phyloP scores from a whole-genome alignment of 1,140 invertebrate genomes.

The Aethina tumida region DNA sequence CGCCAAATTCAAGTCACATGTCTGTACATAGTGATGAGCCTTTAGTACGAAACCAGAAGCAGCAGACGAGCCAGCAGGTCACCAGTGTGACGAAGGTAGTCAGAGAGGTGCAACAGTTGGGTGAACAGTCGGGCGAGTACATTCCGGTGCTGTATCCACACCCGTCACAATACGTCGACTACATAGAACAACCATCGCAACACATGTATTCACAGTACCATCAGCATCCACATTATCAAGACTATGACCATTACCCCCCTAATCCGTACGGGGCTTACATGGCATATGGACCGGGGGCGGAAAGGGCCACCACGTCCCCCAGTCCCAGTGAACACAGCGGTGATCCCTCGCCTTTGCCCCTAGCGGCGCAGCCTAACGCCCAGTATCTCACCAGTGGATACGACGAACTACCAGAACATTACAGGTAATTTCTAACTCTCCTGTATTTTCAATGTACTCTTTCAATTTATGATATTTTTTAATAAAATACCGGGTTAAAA shows the following conservation, averaged over 20 bases:
- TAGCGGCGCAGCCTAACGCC: constrained; percentile 32
- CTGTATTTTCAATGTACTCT: neutral
- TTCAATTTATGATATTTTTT: neutral
- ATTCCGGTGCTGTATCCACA: constrained; percentile 35
- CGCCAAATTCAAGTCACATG: constrained; percentile 40
- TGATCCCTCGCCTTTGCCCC: constrained; percentile 45
- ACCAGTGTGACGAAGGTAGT: constrained; percentile 48
- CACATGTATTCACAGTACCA: constrained; percentile 38
- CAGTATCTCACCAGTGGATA: constrained; percentile 37
- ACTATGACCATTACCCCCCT: constrained; percentile 50
- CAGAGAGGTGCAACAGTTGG: constrained; percentile 45
- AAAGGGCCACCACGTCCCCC: constrained; percentile 46
- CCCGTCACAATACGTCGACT: constrained; percentile 35
- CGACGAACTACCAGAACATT: constrained; percentile 56
- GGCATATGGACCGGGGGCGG: constrained; percentile 35
- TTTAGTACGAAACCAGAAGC: constrained; percentile 38
- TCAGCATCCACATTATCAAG: constrained; percentile 40
- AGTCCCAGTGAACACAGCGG: constrained; percentile 50
- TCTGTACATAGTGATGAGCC: constrained; percentile 40
- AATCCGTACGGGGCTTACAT: constrained; percentile 39
- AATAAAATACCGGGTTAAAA: too few relatives aligned
- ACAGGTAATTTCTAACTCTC: constrained; percentile 43
- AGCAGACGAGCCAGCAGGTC: constrained; percentile 42
- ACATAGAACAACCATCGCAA: constrained; percentile 36
- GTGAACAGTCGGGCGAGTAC: constrained; percentile 43